Evolutionary conservation across 1,140 invertebrate species (phyloP).

Genomic region (Lepidurus couesii): DNA sequence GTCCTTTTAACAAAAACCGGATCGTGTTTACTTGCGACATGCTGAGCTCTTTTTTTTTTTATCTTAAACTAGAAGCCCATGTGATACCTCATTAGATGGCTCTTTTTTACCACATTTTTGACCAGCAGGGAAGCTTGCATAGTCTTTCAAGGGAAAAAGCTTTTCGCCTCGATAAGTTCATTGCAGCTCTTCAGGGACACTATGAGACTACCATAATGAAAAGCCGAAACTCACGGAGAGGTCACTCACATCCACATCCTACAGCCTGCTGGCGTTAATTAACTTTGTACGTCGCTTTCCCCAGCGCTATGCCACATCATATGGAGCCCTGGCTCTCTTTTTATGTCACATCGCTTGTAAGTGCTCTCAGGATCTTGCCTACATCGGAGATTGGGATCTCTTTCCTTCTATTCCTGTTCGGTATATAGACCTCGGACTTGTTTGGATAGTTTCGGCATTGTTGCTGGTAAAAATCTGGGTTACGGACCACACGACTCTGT

Average conservation of each 20-base stretch:
- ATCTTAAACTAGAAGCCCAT: too few species aligned
- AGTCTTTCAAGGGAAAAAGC: not conserved
- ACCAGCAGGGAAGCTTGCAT: too few species aligned
- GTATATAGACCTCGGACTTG: not conserved
- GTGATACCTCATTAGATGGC: too few species aligned
- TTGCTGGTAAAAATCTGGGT: not conserved
- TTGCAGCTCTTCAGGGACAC: not conserved
- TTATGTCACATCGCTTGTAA: not conserved
- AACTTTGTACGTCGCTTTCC: not conserved
- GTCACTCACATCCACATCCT: not conserved
- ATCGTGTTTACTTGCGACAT: too few species aligned
- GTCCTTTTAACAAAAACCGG: too few species aligned
- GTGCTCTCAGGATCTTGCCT: not conserved
- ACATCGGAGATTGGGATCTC: not conserved
- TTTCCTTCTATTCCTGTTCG: not conserved
- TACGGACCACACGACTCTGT: not conserved
- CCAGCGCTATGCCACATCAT: not conserved
- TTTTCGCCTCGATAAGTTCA: not conserved
- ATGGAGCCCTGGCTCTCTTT: not conserved
- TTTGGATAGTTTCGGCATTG: not conserved
- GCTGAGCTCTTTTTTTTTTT: too few species aligned
- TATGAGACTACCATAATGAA: not conserved
- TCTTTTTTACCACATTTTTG: too few species aligned
- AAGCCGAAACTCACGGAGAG: not conserved
- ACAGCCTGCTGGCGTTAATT: slow-evolving; percentile 19